Percentiles rank a stretch among this genome's conserved stretches.
Evolutionary conservation across 2,113 vertebrate species (phyloP).

Genomic region (Sardina pilchardus): DNA sequence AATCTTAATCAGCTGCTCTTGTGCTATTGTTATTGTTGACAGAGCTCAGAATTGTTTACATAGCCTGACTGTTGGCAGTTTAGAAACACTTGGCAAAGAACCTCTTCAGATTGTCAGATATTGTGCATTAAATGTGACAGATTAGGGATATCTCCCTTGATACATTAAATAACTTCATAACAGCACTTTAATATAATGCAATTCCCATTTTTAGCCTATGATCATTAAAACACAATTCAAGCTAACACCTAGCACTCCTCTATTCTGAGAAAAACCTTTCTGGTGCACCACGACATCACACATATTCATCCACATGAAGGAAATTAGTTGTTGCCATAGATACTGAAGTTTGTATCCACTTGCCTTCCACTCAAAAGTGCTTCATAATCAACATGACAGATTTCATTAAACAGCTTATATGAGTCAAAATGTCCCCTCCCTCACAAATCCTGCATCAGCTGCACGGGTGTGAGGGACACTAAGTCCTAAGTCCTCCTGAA

Average conservation of each 20-base stretch:
- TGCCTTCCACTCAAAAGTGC: background rate
- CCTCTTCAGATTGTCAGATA: background rate
- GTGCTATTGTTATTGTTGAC: background rate
- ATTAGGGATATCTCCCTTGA: too few species aligned
- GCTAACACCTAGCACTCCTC: too few species aligned
- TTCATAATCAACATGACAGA: background rate
- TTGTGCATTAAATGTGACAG: too few species aligned
- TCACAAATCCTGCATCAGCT: background rate
- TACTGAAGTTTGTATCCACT: too few species aligned
- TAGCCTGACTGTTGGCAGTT: background rate
- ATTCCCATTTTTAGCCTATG: too few species aligned
- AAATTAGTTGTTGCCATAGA: too few species aligned
- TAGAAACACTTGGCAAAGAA: background rate
- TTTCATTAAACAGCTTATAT: background rate
- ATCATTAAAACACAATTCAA: too few species aligned
- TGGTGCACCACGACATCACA: too few species aligned
- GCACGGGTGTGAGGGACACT: background rate
- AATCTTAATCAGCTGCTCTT: background rate
- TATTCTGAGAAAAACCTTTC: too few species aligned
- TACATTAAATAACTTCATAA: too few species aligned
- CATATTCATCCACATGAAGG: too few species aligned
- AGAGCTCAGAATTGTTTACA: background rate
- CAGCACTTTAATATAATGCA: too few species aligned
- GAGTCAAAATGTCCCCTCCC: background rate
- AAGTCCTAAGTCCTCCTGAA: background rate